phyloP scores from a whole-genome alignment of 2,888 invertebrate genomes.

The Onchidella celtica region DNA sequence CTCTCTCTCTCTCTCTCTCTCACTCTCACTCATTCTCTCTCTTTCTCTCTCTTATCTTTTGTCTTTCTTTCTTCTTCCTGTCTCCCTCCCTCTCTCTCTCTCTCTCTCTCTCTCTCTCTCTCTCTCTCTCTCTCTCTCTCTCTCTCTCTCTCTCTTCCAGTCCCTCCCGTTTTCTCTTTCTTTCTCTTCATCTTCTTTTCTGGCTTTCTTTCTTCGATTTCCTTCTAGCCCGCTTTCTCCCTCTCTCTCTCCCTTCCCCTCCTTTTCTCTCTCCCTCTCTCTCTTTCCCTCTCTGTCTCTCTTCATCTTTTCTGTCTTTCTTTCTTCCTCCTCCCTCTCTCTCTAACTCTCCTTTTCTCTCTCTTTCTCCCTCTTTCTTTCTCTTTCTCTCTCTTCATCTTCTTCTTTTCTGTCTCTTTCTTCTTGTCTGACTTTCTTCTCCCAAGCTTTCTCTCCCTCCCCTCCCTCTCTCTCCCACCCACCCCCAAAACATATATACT shows the following conservation, averaged over 20 bases:
- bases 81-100: too few species aligned
- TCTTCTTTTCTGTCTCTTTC: constrained; percentile 29
- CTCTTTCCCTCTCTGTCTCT: constrained; percentile 49
- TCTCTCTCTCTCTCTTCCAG: too few species aligned
- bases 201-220: too few species aligned
- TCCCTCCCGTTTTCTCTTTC: background rate
- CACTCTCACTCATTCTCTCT: too few species aligned
- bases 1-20: too few species aligned
- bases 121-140: too few species aligned
- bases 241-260: constrained; percentile 7
- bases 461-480: too few species aligned
- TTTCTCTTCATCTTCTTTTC: constrained; percentile 2
- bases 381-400: constrained; percentile 33
- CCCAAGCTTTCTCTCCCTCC: background rate
- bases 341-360: constrained; percentile 42
- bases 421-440: constrained; percentile 14
- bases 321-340: too few species aligned
- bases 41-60: too few species aligned
- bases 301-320: constrained; percentile 41
- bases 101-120: too few species aligned
- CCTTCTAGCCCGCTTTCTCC: background rate
- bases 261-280: constrained; percentile 43
- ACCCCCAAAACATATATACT: background rate
- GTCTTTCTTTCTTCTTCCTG: too few species aligned
- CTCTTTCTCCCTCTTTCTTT: constrained; percentile 45